Evolutionary conservation across 1,140 invertebrate genomes (phyloP).

Genomic region (Drosophila chauvacae): DNA sequence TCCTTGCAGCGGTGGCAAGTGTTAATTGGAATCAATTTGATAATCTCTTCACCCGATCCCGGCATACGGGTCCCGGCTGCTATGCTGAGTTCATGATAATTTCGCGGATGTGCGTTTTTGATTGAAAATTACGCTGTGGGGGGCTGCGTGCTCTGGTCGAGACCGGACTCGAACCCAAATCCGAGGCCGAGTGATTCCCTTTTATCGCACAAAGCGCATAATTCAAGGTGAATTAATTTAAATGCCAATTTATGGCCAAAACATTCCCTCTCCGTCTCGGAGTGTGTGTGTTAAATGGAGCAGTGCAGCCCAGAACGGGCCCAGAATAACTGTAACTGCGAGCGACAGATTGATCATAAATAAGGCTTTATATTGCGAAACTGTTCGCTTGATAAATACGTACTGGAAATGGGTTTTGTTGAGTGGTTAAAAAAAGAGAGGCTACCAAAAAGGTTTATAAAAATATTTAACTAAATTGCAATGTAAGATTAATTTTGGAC

Average conservation of each 20-base stretch:
- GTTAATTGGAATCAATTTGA: conserved; percentile 85
- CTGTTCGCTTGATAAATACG: conserved; percentile 38
- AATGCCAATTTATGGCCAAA: conserved; percentile 84
- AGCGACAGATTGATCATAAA: conserved; percentile 73
- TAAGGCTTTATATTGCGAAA: conserved; percentile 31
- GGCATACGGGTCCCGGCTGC: conserved; percentile 23
- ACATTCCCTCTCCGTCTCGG: conserved; percentile 27
- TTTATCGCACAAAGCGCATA: conserved; percentile 63
- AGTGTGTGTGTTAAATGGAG: conserved; percentile 51
- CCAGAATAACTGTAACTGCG: conserved; percentile 59
- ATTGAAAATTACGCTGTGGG: conserved; percentile 84
- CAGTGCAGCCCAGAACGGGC: conserved; percentile 22
- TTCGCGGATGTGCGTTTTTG: conserved; percentile 80
- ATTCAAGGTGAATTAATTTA: conserved; percentile 84
- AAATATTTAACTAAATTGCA: background rate
- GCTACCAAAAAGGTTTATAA: background rate
- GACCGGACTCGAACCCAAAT: background rate
- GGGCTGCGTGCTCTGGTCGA: conserved; percentile 43
- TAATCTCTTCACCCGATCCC: conserved; percentile 68
- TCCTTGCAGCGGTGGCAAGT: conserved; percentile 81
- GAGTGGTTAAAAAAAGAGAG: background rate
- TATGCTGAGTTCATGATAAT: conserved; percentile 82
- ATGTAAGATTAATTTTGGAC: background rate
- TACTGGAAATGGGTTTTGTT: conserved; percentile 1
- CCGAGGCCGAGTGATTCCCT: conserved; percentile 30